These are phyloP conservation scores for Microhierax caerulescens DNA, from an alignment of 2,797 vertebrate genomes.

Conservation along the genomic window DNA sequence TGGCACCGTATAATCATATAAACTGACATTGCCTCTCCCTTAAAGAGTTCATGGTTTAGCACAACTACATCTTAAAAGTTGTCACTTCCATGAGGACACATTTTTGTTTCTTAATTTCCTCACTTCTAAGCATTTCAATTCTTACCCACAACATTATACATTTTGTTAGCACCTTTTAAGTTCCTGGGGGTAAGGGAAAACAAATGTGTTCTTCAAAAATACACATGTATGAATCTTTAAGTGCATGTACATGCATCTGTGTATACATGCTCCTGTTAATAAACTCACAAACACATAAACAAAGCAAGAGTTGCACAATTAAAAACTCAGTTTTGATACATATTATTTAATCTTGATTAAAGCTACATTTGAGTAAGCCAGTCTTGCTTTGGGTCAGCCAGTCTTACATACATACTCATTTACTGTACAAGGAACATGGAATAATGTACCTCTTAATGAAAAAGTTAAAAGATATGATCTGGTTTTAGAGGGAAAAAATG, in stretches of 20 bases:
- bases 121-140: not conserved
- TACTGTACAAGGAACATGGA: not conserved
- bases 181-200: not conserved
- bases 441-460: not conserved
- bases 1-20: not conserved
- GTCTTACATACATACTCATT: not conserved
- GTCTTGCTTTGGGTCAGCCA: not conserved
- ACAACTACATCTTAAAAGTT: not conserved
- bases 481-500: not conserved
- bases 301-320: not conserved
- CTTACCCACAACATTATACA: not conserved
- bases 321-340: not conserved
- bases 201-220: not conserved
- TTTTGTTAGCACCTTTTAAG: not conserved
- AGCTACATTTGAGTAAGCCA: not conserved
- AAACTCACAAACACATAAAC: not conserved
- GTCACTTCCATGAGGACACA: not conserved
- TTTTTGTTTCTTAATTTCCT: not conserved
- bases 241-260: not conserved
- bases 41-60: not conserved
- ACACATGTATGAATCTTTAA: not conserved
- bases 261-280: not conserved
- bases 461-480: not conserved
- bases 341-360: not conserved
- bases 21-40: not conserved